Base-by-base conservation (phyloP, 2,113 vertebrate genomes). In the Nanorana parkeri region DNA sequence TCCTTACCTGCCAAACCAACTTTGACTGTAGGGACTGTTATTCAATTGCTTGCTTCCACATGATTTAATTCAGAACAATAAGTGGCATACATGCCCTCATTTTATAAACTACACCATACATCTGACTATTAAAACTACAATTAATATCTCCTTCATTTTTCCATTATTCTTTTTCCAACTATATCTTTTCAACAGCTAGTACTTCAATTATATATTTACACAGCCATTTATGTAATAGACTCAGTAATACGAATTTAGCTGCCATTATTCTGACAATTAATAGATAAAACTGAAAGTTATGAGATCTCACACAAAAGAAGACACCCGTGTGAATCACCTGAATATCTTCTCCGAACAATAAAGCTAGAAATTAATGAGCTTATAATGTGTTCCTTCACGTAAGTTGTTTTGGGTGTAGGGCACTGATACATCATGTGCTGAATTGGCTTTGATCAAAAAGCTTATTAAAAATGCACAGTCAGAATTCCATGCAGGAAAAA, bases 301-400 rank as follows among this genome's bases (percentile, higher is more conserved):
- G 20, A 0, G 36, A 51, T 52, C 58, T 54, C 23, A 11, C 17
- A 68, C 54, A 21, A 69, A 8, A 69, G 15, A 32, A 68, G 26
- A 56, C 77, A 79, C 65, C 54, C 77, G 20, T 68, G 15, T 68
- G 52, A 68, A 23, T 60, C 65, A 79, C 54, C 64, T 47, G 41
- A 47, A 47, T 47, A 11, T 47, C 41, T 47, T 47, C 41, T 36
- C 32, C 8, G 5, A 4, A 47, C 10, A 47, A 15, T 47, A 8
- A 47, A 11, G 13, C 15, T 20, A 17, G 24, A 2, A 17, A 47
- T 24, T 52, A 28, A 65, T 8, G 4, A 23, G 21, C 21, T 36
- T 32, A 32, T 66, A 8, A 78, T 17, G 36, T 51, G 51, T 55
- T 78, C 54, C 41, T 54, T 29, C 10, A 32, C 1, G 11, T 20